Evolutionary conservation across 2,797 vertebrate genomes (phyloP), one percentile per base, ranked within the genome.

Genomic region (Pipistrellus kuhlii): DNA sequence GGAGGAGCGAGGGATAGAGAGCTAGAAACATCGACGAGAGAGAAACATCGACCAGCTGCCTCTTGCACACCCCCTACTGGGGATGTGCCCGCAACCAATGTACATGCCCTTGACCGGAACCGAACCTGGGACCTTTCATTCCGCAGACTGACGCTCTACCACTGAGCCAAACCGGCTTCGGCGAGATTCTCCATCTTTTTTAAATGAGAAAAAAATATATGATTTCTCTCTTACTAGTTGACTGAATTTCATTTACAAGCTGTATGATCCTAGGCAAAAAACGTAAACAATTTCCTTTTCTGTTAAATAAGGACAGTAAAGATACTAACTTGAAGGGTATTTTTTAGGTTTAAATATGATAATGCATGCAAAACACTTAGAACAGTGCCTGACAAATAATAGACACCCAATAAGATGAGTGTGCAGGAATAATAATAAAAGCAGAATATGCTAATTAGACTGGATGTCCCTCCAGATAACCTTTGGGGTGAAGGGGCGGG

Each of bases 341-440:
- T n/a, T 51, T 8, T 57, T 83, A 66, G 75, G 41, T 8, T 44
- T 71, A 53, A 51, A n/a, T 83, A 80, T 27, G 72, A 75, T 73
- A 66, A 73, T 59, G 20, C 25, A 38, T 46, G 12, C 44, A 35
- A 66, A 68, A 72, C 55, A 32, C 44, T 82, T 75, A 88, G 64
- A 73, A 59, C 3, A 21, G 35, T 57, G 48, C 57, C 73, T 84
- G 69, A 38, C 62, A 75, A 85, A 76, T 53, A 53, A 35, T 53
- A 55, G 44, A 48, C 41, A 8, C 17, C 53, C 35, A 44, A 35
- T 64, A 86, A 78, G 75, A 64, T 68, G 68, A 75, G 1, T 75
- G 87, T 73, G 72, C 59, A 92, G 62, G 78, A 78, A 91, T 94
- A 30, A 30, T 62, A 62, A 62, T 62, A 30, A 62, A 62, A 62